Evolutionary conservation across 2,113 vertebrate species (phyloP), one percentile per base, ranked within the genome.

Genomic region (Spizaetus ornatus): DNA sequence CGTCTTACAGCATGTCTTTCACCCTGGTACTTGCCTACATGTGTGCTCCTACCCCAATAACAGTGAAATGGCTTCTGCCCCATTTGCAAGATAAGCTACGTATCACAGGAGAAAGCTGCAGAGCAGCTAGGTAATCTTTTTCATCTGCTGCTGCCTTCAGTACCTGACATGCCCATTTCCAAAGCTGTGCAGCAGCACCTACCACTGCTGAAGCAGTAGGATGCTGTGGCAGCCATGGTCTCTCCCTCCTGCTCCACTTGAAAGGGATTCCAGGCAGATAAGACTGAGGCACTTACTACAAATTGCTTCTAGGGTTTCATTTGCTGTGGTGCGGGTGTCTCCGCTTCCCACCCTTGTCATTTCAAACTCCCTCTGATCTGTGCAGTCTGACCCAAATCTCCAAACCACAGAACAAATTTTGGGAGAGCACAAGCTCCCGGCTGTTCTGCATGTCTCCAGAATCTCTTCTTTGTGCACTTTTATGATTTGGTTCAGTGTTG

Each of bases 331-430:
- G 80, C 0, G 0, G 56, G 62, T 91, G 66, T 94, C 42, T 79
- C 65, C 7, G 22, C 66, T 93, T 92, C 77, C 88, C 72, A 84
- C 52, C 27, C 87, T 72, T 52, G 81, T 42, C 47, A n/a, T 72
- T 94, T 76, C 34, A 78, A 86, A 16, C n/a, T 94, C 66, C 45
- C 53, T 94, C 69, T 95, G 86, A 89, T 94, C 58, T 96, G 78
- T 85, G 83, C 95, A 86, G 88, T 95, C 95, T 87, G 67, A 79
- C 74, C 52, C 93, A 93, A 86, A 62, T 38, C 59, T 83, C 67
- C 62, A 96, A 93, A 95, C 91, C 95, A 82, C 95, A 85, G 70
- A 82, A 61, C 7, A 82, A 76, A 95, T 76, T 59, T 16, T 19
- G 71, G 66, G 87, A 91, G 17, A 87, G 62, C 62, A 61, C 31